Evolutionary conservation across 2,113 vertebrate genomes (phyloP).

Genomic region (zebrafish (Danio rerio)): GRCz12tu NC_133187.1:46741501-46742000

Average conservation of each 20-base stretch:
- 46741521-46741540: slow-evolving; percentile 77
- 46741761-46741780: not conserved
- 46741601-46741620: not conserved
- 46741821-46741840: not conserved
- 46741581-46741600: slow-evolving; percentile 53
- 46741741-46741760: not conserved
- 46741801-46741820: slow-evolving; percentile 10
- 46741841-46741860: not conserved
- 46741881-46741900: not conserved
- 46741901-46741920: not conserved
- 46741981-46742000: no score
- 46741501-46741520: slow-evolving; percentile 54
- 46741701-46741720: slow-evolving; percentile 74
- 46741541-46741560: slow-evolving; percentile 67
- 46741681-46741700: slow-evolving; percentile 61
- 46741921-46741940: not conserved
- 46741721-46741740: not conserved
- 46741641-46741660: slow-evolving; percentile 64
- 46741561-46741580: slow-evolving; percentile 67
- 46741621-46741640: slow-evolving; percentile 64
- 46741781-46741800: not conserved
- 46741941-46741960: not conserved
- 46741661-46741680: slow-evolving; percentile 64
- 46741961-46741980: not conserved
- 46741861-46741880: slow-evolving; percentile 1